Percentiles rank a stretch among this genome's conserved stretches.
Conservation (phyloP, 2,888 invertebrate genomes). For the Aspidapion aeneum region DNA sequence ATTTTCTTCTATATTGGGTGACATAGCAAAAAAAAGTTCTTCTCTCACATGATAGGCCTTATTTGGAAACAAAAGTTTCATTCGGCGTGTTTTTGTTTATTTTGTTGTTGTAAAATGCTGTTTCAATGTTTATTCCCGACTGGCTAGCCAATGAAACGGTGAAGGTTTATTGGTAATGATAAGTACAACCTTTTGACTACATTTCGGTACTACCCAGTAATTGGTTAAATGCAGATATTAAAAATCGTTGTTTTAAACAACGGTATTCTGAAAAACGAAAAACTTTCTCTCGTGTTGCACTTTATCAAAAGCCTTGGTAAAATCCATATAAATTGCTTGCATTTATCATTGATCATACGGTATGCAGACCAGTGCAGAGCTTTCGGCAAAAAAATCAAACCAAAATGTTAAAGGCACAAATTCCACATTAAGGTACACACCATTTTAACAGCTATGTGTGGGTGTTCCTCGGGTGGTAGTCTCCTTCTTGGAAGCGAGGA, state of each 20-base stretch:
- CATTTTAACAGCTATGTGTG: not conserved
- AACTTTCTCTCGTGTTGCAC: too few species aligned
- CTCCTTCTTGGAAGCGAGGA: not conserved
- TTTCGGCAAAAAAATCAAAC: too few species aligned
- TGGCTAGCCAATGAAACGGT: not conserved
- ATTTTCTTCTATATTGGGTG: not conserved
- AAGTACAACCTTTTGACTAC: not conserved
- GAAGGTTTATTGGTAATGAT: not conserved
- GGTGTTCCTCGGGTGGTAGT: not conserved
- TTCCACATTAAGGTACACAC: not conserved
- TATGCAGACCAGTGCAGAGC: too few species aligned
- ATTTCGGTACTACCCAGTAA: not conserved
- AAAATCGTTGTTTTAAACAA: too few species aligned
- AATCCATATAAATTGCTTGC: too few species aligned
- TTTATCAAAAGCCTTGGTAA: too few species aligned
- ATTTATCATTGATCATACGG: too few species aligned
- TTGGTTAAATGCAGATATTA: too few species aligned
- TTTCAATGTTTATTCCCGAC: not conserved
- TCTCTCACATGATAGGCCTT: not conserved
- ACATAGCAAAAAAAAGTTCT: not conserved
- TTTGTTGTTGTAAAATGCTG: not conserved
- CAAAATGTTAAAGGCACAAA: not conserved
- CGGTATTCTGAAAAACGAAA: too few species aligned
- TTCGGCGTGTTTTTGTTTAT: not conserved
- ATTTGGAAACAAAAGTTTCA: not conserved